These are phyloP conservation scores for Muschampia plurimacula DNA, from an alignment of 2,888 invertebrate genomes.

Conservation along the genomic window DNA sequence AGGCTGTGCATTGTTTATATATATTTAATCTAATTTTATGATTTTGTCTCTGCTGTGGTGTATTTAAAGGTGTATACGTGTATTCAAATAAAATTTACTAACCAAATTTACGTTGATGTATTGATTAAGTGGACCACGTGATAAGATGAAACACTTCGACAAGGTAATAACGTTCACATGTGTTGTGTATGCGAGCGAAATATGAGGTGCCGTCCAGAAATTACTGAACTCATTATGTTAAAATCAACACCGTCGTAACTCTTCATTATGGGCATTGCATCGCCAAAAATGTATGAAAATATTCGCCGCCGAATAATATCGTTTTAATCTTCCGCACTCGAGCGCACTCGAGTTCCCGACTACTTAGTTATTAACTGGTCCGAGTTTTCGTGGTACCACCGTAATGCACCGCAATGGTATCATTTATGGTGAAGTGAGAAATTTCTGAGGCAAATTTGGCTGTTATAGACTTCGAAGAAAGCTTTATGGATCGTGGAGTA, in stretches of 20 bases:
- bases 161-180: slow-evolving; percentile 16
- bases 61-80: too few species aligned
- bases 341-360: slow-evolving; percentile 47
- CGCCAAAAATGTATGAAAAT: slow-evolving; percentile 57
- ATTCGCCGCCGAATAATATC: slow-evolving; percentile 57
- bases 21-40: too few species aligned
- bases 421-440: slow-evolving; percentile 50
- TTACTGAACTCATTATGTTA: slow-evolving; percentile 70
- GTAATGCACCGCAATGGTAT: slow-evolving; percentile 44
- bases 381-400: slow-evolving; percentile 41
- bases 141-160: slow-evolving; percentile 22
- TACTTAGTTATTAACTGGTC: slow-evolving; percentile 50
- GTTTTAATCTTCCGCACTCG: slow-evolving; percentile 50
- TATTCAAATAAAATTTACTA: not conserved
- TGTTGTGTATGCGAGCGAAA: slow-evolving; percentile 31
- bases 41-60: too few species aligned
- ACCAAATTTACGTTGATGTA: slow-evolving; percentile 3
- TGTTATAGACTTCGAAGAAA: slow-evolving; percentile 44
- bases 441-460: slow-evolving; percentile 39
- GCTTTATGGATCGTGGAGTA: slow-evolving; percentile 30
- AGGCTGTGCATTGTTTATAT: too few species aligned
- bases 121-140: slow-evolving; percentile 18
- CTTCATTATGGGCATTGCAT: slow-evolving; percentile 64
- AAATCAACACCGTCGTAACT: slow-evolving; percentile 73
- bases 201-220: slow-evolving; percentile 55